A percentile compares a stretch with the other conserved stretches of the same genome.
Conservation (phyloP, 2,113 vertebrate genomes). For the Ammodytes marinus region DNA sequence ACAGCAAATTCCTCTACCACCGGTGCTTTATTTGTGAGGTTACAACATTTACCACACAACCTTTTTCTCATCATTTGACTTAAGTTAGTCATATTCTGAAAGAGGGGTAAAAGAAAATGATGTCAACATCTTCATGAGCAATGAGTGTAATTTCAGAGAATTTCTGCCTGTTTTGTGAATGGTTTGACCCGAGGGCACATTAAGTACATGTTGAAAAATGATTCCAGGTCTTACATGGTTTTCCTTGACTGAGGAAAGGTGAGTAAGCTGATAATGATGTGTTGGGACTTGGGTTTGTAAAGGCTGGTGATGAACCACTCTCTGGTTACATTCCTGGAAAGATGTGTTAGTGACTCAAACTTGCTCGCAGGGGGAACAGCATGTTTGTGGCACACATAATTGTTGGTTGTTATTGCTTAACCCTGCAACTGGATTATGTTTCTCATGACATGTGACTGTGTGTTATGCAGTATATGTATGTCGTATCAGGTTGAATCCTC, state of each 20-base stretch:
- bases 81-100: background rate
- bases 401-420: slow-evolving; percentile 66
- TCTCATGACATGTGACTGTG: slow-evolving; percentile 49
- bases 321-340: slow-evolving; percentile 49
- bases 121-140: background rate
- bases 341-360: slow-evolving; percentile 62
- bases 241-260: slow-evolving; percentile 63
- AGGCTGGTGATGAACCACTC: slow-evolving; percentile 41
- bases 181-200: slow-evolving; percentile 42
- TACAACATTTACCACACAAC: background rate
- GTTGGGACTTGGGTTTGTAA: slow-evolving; percentile 46
- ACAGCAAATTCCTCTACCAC: background rate
- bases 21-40: background rate
- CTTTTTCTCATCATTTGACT: background rate
- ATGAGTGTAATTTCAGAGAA: slow-evolving; percentile 6
- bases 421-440: slow-evolving; percentile 57
- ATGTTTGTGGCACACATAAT: slow-evolving; percentile 58
- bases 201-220: slow-evolving; percentile 24
- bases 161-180: slow-evolving; percentile 7
- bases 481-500: slow-evolving; percentile 6
- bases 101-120: background rate
- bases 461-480: slow-evolving; percentile 22
- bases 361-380: slow-evolving; percentile 32
- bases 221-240: slow-evolving; percentile 47
- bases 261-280: slow-evolving; percentile 63